Evolutionary conservation across 2,888 invertebrate species (phyloP).

Genomic region (Monoplex corrugatus): DNA sequence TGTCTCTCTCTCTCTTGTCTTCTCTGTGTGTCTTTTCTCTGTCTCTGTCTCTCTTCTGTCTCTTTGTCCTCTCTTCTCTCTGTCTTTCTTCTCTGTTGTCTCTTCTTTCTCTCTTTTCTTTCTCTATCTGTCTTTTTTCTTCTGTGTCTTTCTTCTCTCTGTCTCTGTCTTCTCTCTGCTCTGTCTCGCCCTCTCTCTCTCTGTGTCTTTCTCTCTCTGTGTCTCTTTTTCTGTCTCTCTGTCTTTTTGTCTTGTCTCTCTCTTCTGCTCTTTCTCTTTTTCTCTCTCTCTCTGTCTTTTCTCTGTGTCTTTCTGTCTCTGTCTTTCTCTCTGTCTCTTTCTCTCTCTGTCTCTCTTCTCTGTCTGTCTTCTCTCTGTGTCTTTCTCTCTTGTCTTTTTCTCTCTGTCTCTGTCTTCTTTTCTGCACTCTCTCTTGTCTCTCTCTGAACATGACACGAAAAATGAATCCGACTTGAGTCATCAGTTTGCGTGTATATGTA

Average conservation of each 20-base stretch:
- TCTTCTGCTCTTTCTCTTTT: background rate
- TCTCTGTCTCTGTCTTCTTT: no score
- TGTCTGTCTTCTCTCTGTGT: no score
- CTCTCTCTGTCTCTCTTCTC: background rate
- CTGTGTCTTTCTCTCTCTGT: background rate
- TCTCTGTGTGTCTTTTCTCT: no score
- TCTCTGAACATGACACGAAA: no score
- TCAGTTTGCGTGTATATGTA: no score
- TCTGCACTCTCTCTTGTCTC: no score
- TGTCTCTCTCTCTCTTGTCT: no score
- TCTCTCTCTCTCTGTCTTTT: background rate
- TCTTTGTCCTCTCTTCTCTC: no score
- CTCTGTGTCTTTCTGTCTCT: background rate
- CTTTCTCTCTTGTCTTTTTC: no score
- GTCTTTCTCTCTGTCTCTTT: background rate
- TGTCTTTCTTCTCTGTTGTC: background rate
- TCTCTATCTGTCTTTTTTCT: background rate
- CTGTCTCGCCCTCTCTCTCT: background rate
- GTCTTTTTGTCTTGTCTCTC: background rate
- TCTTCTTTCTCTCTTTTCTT: background rate
- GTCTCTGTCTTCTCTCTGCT: background rate
- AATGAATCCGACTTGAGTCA: no score
- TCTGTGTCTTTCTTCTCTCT: background rate
- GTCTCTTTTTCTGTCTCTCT: background rate
- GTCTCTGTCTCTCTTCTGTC: no score